Base-by-base conservation (phyloP, 2,113 vertebrate species). In the Phycodurus eques region DNA sequence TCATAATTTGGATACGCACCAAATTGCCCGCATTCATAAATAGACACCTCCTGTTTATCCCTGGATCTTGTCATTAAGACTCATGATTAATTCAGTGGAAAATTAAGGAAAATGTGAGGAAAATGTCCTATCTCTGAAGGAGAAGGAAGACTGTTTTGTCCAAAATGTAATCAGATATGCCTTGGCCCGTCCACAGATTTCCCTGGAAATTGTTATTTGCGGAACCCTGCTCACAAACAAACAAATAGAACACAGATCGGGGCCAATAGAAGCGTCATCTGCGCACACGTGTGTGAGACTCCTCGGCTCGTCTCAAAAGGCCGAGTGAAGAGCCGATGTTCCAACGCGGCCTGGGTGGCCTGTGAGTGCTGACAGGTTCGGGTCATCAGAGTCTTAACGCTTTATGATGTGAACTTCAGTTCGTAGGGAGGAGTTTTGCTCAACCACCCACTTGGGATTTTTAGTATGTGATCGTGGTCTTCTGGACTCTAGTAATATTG, bases 271-370 rank as follows among this genome's bases (percentile, higher is more conserved):
- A 77, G 80, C 74, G 80, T 76, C 75, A 79, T 70, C 63, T 75
- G 77, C 77, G 82, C 78, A 71, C 72, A 70, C 65, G 44, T 49
- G 22, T 61, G 61, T 15, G 64, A 72, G 47, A 56, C n/a, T n/a
- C 22, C 64, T 75, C 80, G 43, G 60, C 57, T 87, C 79, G 61
- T 59, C 66, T 86, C 84, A 82, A 76, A 81, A 17, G 70, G 61
- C 72, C 75, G 62, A 62, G 43, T 72, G 33, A 49, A 72, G 77
- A 79, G 8, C 66, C 65, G 47, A 77, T 60, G 20, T 61, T 69
- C 67, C 11, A 59, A 27, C 60, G 61, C 2, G 61, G 47, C 33
- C 47, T 66, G 64, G 64, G 7, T 63, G 68, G 42, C 73, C 43
- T 44, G 67, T 67, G 54, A 51, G 42, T 14, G 14, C 39, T 71